Evolutionary conservation across 2,888 invertebrate genomes (phyloP), one percentile per base, ranked within the genome.

Genomic region (Morpho achilles): DNA sequence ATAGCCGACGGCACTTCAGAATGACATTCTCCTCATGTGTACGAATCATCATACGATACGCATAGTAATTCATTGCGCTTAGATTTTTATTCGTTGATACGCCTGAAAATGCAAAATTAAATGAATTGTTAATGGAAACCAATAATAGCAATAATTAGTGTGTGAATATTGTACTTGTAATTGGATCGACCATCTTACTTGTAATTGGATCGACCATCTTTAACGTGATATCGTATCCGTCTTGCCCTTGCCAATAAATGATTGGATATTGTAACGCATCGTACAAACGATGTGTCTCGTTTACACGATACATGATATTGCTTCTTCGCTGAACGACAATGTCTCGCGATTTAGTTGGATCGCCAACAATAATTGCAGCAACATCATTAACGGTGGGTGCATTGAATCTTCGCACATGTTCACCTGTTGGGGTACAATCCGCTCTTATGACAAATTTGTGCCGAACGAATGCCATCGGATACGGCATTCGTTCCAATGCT

Each of bases 121-220:
- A 66, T 63, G 61, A 59, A 66, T 61, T 66, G 61, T 64, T 66
- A 63, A 64, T 64, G 60, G 62, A 64, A 63, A 62, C 61, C 66
- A 66, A 64, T 63, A 61, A 61, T 62, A 64, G 56, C 53, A 60
- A 60, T 60, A 60, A 61, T 49, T 58, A 54, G 91, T 92, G 8
- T 92, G 87, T n/a, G 74, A 76, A 68, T 92, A 93, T 70, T 66
- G 62, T 16, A 16, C 16, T 16, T 16, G 16, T 16, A 16, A 16
- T 16, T 16, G 16, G 16, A 16, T 16, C 16, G 16, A 16, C 16
- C 16, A 16, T 16, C 16, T 63, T 23, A 64, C 62, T 60, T 60
- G 60, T 63, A 57, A 57, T 59, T 58, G 63, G 60, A 62, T 64
- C 58, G 47, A 59, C 59, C 65, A 61, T 59, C 51, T 61, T 64